Percentiles rank a stretch among this genome's conserved stretches.
Evolutionary conservation across 2,797 vertebrate genomes (phyloP).

Genomic region (Hydrophis major): DNA sequence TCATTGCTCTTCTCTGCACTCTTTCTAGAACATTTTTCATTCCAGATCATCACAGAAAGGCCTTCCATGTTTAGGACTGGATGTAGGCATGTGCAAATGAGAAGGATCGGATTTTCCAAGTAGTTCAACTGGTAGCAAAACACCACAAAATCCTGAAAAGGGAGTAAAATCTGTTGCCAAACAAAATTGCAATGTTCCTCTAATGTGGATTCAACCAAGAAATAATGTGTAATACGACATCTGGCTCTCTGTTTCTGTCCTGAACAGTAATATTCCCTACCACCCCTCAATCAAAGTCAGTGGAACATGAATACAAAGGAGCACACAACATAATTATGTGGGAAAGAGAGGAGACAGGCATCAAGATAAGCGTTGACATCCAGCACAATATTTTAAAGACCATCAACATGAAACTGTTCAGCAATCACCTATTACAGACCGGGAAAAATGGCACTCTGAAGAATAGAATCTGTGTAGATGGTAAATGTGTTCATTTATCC

Average conservation of each 20-base stretch:
- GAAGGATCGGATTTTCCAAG: not conserved
- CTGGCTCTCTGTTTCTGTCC: not conserved
- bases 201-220: not conserved
- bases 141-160: not conserved
- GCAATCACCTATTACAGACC: conserved; percentile 53
- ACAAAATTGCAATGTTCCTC: not conserved
- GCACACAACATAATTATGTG: conserved; percentile 15
- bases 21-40: not conserved
- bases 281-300: not conserved
- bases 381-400: conserved; percentile 59
- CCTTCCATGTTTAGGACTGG: not conserved
- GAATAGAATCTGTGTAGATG: conserved; percentile 23
- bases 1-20: not conserved
- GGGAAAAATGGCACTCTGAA: conserved; percentile 13
- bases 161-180: not conserved
- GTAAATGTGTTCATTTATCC: conserved; percentile 50
- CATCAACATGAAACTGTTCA: conserved; percentile 58
- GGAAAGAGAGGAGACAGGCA: conserved; percentile 56
- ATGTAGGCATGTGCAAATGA: not conserved
- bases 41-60: not conserved
- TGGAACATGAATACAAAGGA: not conserved
- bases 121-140: not conserved
- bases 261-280: conserved; percentile 26
- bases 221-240: not conserved
- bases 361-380: conserved; percentile 59